These are phyloP conservation scores for Entomobrya proxima DNA, from an alignment of 2,888 invertebrate genomes.

Conservation along the genomic window DNA sequence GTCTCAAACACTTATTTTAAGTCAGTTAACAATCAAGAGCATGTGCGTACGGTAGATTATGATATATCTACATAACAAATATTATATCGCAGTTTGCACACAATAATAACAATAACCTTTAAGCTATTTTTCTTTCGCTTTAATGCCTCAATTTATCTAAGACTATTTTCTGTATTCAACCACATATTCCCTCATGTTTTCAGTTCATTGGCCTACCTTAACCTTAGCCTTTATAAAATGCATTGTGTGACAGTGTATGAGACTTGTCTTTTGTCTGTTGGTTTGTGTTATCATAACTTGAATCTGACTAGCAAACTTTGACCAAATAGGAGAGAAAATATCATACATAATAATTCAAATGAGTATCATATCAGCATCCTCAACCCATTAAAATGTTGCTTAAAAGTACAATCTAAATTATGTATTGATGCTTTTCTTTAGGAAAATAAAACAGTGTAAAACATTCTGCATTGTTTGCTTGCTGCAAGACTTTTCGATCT, in stretches of 20 bases:
- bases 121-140: neutral
- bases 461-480: slow-evolving; percentile 40
- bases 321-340: slow-evolving; percentile 44
- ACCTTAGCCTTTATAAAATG: slow-evolving; percentile 52
- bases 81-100: neutral
- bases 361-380: slow-evolving; percentile 25
- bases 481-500: neutral
- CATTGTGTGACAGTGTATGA: neutral
- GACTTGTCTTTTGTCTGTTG: neutral
- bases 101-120: slow-evolving; percentile 22
- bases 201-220: slow-evolving; percentile 64
- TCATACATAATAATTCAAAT: neutral
- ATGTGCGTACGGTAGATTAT: too few relatives aligned
- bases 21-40: too few relatives aligned
- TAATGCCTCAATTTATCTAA: too few relatives aligned
- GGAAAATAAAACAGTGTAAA: neutral
- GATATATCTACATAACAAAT: too few relatives aligned
- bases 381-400: neutral
- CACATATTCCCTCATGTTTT: neutral
- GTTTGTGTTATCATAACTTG: slow-evolving; percentile 6
- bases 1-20: too few relatives aligned
- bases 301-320: slow-evolving; percentile 10
- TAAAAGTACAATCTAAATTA: slow-evolving; percentile 45
- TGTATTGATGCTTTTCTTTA: slow-evolving; percentile 39
- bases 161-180: too few relatives aligned